Conservation (phyloP, 2,888 invertebrate species). For the Malacosoma neustria region DNA sequence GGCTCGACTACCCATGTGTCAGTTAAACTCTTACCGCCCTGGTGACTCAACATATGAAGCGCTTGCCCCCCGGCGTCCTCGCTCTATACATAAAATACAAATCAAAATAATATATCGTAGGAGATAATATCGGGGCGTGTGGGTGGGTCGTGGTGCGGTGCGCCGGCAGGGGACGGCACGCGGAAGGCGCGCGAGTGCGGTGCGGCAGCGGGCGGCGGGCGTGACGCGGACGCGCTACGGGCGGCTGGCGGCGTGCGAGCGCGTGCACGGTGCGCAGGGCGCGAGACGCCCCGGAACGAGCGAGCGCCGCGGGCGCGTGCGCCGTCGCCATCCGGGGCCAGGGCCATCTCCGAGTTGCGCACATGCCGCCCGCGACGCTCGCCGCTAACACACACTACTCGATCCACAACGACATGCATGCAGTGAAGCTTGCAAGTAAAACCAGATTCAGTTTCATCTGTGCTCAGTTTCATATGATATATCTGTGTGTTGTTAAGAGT, state of each 20-base stretch:
- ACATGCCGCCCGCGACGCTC: slow-evolving; percentile 16
- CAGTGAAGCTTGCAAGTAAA: slow-evolving; percentile 74
- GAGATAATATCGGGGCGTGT: slow-evolving; percentile 69
- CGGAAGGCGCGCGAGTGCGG: slow-evolving; percentile 23
- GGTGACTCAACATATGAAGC: slow-evolving; percentile 90
- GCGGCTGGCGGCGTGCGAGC: slow-evolving; percentile 25
- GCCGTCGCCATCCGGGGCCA: slow-evolving; percentile 13
- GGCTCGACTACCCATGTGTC: slow-evolving; percentile 70
- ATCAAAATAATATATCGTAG: slow-evolving; percentile 73
- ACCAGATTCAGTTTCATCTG: slow-evolving; percentile 72
- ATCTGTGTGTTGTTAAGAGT: slow-evolving; percentile 73
- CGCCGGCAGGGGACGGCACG: slow-evolving; percentile 36
- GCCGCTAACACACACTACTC: slow-evolving; percentile 54
- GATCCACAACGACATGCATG: slow-evolving; percentile 70
- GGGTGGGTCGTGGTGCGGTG: slow-evolving; percentile 46
- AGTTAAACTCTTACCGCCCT: slow-evolving; percentile 91
- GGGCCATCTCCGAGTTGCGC: slow-evolving; percentile 8
- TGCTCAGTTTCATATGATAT: slow-evolving; percentile 72
- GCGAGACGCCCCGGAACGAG: too few species aligned
- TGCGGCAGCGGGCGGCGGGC: slow-evolving; percentile 29
- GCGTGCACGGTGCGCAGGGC: too few species aligned
- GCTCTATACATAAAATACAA: slow-evolving; percentile 85
- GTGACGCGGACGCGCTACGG: slow-evolving; percentile 27
- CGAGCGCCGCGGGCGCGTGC: slow-evolving; percentile 21
- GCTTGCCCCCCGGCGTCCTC: slow-evolving; percentile 94